These are phyloP conservation scores for Desoria tigrina DNA, from an alignment of 2,888 invertebrate species.

Conservation along the genomic window DNA sequence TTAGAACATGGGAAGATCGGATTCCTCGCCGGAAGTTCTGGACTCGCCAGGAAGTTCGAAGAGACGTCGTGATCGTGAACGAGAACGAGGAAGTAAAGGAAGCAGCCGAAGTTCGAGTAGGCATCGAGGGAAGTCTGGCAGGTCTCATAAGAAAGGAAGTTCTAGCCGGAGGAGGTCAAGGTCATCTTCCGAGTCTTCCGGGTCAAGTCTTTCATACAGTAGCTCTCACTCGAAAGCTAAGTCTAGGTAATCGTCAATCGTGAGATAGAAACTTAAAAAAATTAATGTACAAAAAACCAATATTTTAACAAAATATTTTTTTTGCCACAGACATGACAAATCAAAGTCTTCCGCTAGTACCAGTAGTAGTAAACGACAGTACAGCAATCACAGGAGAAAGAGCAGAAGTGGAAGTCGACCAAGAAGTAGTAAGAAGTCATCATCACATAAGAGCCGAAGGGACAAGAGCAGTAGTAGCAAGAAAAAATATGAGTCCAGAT, in stretches of 20 bases:
- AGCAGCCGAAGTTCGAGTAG: background rate
- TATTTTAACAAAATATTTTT: background rate
- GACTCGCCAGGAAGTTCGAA: background rate
- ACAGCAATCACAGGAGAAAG: conserved; percentile 13
- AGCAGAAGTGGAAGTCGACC: conserved; percentile 24
- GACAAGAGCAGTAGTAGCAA: conserved; percentile 18
- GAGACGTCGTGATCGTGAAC: background rate
- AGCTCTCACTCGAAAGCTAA: background rate
- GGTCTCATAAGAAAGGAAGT: background rate
- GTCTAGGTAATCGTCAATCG: background rate
- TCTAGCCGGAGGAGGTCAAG: background rate
- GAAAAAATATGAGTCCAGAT: conserved; percentile 21
- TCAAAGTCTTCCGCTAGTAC: conserved; percentile 11
- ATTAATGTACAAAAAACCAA: background rate
- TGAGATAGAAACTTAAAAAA: background rate
- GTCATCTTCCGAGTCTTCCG: conserved; percentile 7
- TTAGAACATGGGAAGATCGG: conserved; percentile 29
- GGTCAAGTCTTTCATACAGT: background rate
- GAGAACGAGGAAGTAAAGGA: background rate
- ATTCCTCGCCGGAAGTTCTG: conserved; percentile 12
- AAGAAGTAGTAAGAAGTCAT: background rate
- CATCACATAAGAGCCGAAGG: background rate
- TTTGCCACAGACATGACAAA: conserved; percentile 10
- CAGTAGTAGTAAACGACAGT: conserved; percentile 17
- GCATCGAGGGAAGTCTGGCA: background rate